These are phyloP conservation scores for Holocentrus rufus DNA, from an alignment of 2,797 vertebrate genomes.

Conservation along the genomic window DNA sequence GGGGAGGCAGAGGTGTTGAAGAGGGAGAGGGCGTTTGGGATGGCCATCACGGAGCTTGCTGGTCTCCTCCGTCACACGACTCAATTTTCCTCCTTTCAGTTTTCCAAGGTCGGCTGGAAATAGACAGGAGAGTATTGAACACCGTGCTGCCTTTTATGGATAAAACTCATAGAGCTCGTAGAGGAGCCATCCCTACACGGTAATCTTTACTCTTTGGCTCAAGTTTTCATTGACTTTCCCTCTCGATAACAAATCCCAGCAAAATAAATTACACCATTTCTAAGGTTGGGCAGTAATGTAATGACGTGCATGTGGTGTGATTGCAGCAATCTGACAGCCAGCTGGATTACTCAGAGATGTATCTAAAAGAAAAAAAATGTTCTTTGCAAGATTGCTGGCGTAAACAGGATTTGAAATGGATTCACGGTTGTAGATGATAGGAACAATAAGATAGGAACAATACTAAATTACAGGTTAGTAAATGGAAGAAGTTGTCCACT, in stretches of 20 bases:
- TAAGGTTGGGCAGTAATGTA: constrained; percentile 40
- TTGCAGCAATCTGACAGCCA: constrained; percentile 30
- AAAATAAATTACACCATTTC: constrained; percentile 56
- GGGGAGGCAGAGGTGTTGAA: constrained; percentile 58
- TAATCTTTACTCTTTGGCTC: constrained; percentile 32
- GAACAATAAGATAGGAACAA: no score
- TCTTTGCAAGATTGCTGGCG: constrained; percentile 31
- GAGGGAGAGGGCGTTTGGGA: constrained; percentile 40
- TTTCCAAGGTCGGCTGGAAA: constrained; percentile 61
- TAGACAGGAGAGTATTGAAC: constrained; percentile 37
- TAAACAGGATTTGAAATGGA: constrained; percentile 24
- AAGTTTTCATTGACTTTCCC: constrained; percentile 43
- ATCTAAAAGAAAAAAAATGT: constrained; percentile 9
- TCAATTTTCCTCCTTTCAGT: constrained; percentile 49
- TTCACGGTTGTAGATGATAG: constrained; percentile 16
- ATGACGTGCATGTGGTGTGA: constrained; percentile 44
- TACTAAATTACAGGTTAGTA: no score
- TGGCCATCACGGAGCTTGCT: constrained; percentile 57
- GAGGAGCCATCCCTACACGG: neutral
- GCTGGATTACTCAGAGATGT: constrained; percentile 25
- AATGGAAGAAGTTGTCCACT: constrained; percentile 13
- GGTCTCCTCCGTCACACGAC: constrained; percentile 41
- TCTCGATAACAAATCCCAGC: constrained; percentile 59
- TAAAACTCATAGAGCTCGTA: neutral
- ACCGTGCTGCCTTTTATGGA: constrained; percentile 63